These are phyloP conservation scores for Geophilus truncorum DNA, from an alignment of 2,888 invertebrate species.

Conservation along the genomic window DNA sequence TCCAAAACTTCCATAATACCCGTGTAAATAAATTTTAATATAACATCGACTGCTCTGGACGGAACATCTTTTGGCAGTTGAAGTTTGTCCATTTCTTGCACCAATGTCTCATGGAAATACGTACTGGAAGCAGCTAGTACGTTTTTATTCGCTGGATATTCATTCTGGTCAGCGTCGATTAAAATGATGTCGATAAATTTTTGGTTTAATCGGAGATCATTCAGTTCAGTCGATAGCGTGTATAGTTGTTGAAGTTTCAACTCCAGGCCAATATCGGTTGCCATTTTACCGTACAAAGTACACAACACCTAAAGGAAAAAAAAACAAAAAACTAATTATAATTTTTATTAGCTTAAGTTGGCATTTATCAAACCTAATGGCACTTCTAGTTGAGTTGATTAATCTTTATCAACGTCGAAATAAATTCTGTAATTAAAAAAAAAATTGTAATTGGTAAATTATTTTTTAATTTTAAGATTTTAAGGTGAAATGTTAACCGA, in stretches of 20 bases:
- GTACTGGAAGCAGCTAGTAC: neutral
- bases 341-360: no score
- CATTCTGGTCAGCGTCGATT: neutral
- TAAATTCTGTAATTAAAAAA: no score
- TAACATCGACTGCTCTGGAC: neutral
- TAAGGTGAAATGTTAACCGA: no score
- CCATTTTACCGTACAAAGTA: no score
- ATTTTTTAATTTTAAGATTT: no score
- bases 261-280: neutral
- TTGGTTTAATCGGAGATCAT: neutral
- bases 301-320: no score
- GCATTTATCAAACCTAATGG: no score
- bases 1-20: neutral
- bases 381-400: no score
- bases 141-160: neutral
- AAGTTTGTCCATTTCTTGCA: neutral
- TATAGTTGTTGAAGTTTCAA: neutral
- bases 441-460: no score
- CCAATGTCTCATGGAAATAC: neutral
- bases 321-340: no score
- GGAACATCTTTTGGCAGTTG: neutral
- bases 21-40: neutral
- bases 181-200: neutral
- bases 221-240: neutral
- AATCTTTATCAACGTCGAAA: no score